Conservation (phyloP, 64 coral and sea anemone species). For the Actinia tenebrosa region DNA sequence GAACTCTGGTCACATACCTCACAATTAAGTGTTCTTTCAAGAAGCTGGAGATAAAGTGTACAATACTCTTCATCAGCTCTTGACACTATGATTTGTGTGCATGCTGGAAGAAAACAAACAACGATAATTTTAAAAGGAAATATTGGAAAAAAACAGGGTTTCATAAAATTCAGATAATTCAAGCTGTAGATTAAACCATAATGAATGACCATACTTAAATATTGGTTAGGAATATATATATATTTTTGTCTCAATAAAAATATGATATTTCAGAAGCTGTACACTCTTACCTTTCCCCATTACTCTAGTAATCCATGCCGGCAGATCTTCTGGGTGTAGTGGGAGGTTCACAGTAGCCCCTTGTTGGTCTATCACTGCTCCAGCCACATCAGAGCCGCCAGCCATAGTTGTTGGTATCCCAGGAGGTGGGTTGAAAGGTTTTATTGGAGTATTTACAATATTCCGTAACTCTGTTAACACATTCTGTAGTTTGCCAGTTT, state of each 20-base stretch:
- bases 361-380: conserved; percentile 9
- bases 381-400: background rate
- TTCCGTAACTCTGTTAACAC: conserved; percentile 58
- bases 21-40: conserved; percentile 72
- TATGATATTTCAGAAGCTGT: background rate
- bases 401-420: conserved; percentile 16
- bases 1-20: conserved; percentile 42
- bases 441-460: conserved; percentile 63
- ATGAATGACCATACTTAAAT: too few species aligned
- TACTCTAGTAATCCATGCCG: conserved; percentile 84
- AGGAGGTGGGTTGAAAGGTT: conserved; percentile 54
- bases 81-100: conserved; percentile 94
- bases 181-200: too few species aligned
- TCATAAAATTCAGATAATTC: too few species aligned
- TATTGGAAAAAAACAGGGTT: too few species aligned
- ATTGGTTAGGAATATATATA: too few species aligned
- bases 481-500: conserved; percentile 66
- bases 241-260: too few species aligned
- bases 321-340: conserved; percentile 75
- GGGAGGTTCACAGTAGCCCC: conserved; percentile 25
- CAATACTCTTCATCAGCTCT: conserved; percentile 90
- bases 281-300: conserved; percentile 77
- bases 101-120: conserved; percentile 49
- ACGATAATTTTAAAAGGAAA: background rate
- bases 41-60: conserved; percentile 59